Percentiles rank a stretch among this genome's conserved stretches.
Evolutionary conservation across 2,113 vertebrate species (phyloP).

Genomic region (Lamprologus callipterus): DNA sequence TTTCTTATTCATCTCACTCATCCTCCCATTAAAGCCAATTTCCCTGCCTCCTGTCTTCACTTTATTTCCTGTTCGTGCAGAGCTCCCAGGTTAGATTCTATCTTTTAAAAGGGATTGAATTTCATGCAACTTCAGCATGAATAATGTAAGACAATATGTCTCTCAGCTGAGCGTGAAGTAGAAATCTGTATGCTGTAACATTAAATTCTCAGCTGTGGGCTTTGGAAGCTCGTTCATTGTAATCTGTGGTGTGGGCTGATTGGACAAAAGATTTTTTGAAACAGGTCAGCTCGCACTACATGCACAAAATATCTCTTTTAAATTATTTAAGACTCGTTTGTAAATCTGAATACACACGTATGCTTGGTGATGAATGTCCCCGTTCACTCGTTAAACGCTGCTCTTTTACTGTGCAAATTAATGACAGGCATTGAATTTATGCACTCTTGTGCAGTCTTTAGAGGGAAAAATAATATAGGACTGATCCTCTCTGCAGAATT

Average conservation of each 20-base stretch:
- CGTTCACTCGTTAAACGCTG: background rate
- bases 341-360: background rate
- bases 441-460: background rate
- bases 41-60: constrained; percentile 8
- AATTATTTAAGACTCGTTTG: background rate
- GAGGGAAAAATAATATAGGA: background rate
- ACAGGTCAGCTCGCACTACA: background rate
- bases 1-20: constrained; percentile 42
- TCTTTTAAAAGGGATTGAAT: constrained; percentile 30
- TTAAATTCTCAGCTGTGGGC: background rate
- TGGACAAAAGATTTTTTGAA: background rate
- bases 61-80: constrained; percentile 30
- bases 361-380: background rate
- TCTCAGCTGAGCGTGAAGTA: constrained; percentile 14
- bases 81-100: constrained; percentile 10
- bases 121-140: constrained; percentile 51
- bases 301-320: background rate
- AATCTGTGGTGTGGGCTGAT: background rate
- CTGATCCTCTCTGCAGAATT: constrained; percentile 16
- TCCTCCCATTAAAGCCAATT: constrained; percentile 36
- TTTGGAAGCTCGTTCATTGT: background rate
- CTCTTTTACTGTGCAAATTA: background rate
- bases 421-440: background rate
- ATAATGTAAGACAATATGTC: constrained; percentile 51
- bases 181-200: background rate